A percentile compares a stretch with the other conserved stretches of the same genome.
These are phyloP conservation scores for Aphrocallistes beatrix DNA, from an alignment of 37 sponge, comb jelly and placozoan species.

Conservation along the genomic window DNA sequence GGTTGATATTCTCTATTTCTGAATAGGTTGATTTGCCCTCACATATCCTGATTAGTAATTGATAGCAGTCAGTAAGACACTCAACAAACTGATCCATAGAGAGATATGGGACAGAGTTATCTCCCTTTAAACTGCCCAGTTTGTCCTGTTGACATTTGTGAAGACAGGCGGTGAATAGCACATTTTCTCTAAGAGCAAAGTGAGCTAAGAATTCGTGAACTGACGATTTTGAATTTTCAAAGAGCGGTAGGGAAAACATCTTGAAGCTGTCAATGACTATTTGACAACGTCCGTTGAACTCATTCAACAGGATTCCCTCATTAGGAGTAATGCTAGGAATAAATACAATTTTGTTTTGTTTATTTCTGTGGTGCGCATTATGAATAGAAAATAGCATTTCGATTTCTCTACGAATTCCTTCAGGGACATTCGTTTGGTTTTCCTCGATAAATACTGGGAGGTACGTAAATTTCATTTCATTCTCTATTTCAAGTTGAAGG, in stretches of 20 bases:
- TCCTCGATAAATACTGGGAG: neutral
- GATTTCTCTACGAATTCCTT: neutral
- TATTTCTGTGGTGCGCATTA: neutral
- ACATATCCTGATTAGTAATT: neutral
- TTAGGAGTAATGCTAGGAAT: neutral
- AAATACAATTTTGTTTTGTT: neutral
- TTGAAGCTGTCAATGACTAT: neutral
- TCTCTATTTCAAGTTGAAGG: neutral
- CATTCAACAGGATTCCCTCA: neutral
- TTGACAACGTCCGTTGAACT: neutral
- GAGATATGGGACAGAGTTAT: neutral
- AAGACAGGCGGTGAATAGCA: neutral
- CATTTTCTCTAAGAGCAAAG: neutral
- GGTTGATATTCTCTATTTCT: neutral
- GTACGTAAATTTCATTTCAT: neutral
- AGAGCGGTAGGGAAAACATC: neutral
- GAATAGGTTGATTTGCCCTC: neutral
- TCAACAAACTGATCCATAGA: neutral
- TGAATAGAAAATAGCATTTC: neutral
- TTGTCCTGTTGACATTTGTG: neutral
- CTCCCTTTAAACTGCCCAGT: neutral
- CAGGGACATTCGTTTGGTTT: neutral
- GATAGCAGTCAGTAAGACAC: neutral
- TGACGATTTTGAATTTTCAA: neutral
- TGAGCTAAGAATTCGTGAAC: neutral